A percentile compares a stretch with the other conserved stretches of the same genome.
phyloP scores from a whole-genome alignment of 1,140 invertebrate genomes.

The Drosophila willistoni region DNA sequence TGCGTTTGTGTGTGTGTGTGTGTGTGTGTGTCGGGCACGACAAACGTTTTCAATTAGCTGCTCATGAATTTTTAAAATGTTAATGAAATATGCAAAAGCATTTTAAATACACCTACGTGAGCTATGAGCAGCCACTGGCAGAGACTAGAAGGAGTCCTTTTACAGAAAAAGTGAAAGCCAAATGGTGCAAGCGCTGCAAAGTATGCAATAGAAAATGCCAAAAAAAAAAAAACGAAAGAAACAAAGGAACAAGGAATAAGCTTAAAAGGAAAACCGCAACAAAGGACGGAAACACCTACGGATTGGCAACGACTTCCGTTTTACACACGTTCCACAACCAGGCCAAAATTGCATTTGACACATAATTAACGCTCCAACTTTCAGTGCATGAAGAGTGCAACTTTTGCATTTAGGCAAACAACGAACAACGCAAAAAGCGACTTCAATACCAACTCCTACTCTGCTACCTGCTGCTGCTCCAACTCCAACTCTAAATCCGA shows the following conservation, averaged over 20 bases:
- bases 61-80: conserved; percentile 80
- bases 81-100: conserved; percentile 77
- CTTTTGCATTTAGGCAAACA: conserved; percentile 9
- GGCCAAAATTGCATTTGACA: conserved; percentile 58
- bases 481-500: conserved; percentile 38
- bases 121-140: neutral
- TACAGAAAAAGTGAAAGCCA: conserved; percentile 63
- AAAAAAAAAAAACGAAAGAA: neutral
- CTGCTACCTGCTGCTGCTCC: too few species aligned
- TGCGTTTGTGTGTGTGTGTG: too few species aligned
- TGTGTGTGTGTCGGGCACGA: conserved; percentile 49
- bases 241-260: too few species aligned
- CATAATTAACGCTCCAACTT: conserved; percentile 62
- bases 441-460: neutral
- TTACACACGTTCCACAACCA: conserved; percentile 58
- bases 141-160: conserved; percentile 6
- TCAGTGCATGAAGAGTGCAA: neutral
- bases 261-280: conserved; percentile 35
- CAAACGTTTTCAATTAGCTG: conserved; percentile 83
- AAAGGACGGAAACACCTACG: conserved; percentile 67
- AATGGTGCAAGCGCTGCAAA: conserved; percentile 27
- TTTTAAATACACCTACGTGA: conserved; percentile 58
- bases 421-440: conserved; percentile 15
- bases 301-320: conserved; percentile 80
- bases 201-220: conserved; percentile 48